These are phyloP conservation scores for Sclerurus mexicanus DNA, from an alignment of 2,113 vertebrate genomes.

Conservation along the genomic window DNA sequence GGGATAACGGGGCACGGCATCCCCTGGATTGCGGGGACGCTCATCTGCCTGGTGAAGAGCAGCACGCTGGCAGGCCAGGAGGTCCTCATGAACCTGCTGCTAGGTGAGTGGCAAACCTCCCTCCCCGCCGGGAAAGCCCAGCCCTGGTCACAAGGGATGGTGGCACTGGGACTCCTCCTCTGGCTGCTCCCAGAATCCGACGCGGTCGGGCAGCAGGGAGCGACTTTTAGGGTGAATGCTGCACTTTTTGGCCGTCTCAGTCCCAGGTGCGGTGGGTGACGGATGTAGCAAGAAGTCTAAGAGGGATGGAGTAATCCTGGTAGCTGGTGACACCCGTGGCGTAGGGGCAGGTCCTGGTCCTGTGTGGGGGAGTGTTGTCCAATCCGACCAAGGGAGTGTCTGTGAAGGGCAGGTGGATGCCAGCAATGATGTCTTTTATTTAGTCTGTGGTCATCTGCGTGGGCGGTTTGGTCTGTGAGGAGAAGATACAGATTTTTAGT, in stretches of 20 bases:
- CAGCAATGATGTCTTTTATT: neutral
- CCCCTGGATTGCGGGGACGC: constrained; percentile 91
- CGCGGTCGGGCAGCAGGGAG: neutral
- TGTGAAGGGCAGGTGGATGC: neutral
- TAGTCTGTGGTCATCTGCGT: neutral
- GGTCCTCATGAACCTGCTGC: constrained; percentile 94
- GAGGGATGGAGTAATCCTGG: neutral
- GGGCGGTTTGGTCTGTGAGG: neutral
- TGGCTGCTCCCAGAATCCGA: neutral
- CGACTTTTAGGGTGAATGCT: neutral
- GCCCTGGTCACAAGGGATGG: neutral
- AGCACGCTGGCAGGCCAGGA: constrained; percentile 93
- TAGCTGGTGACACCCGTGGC: neutral
- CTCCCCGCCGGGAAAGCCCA: neutral
- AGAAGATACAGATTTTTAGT: neutral
- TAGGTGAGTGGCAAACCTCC: constrained; percentile 81
- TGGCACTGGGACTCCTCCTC: constrained; percentile 8
- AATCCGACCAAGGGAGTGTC: neutral
- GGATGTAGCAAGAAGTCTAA: neutral
- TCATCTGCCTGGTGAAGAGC: constrained; percentile 92
- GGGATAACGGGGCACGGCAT: constrained; percentile 92
- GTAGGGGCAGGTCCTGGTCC: neutral
- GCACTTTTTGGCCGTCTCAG: accelerated
- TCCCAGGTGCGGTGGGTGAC: neutral
- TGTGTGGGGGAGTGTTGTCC: neutral